Evolutionary conservation across 1,140 invertebrate genomes (phyloP).

Genomic region (Globodera rostochiensis): DNA sequence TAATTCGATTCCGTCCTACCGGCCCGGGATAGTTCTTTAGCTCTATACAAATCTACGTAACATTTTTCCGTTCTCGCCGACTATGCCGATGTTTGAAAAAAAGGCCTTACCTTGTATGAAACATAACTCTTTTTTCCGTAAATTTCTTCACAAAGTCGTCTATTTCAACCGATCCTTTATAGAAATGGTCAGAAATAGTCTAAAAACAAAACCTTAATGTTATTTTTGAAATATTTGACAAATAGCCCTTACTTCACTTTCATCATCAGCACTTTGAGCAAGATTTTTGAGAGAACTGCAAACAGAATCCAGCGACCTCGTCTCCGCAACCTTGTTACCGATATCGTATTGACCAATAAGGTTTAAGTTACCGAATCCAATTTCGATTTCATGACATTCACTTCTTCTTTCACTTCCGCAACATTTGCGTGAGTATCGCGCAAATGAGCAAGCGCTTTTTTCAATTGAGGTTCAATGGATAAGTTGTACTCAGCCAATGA

Average conservation of each 20-base stretch:
- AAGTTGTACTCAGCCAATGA: slow-evolving; percentile 43
- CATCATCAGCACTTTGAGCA: slow-evolving; percentile 38
- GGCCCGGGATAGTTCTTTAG: no score
- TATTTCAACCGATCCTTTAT: slow-evolving; percentile 35
- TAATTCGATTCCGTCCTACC: no score
- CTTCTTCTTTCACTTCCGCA: slow-evolving; percentile 27
- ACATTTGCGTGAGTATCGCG: slow-evolving; percentile 24
- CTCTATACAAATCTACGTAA: no score
- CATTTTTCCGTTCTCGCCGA: no score
- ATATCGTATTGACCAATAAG: neutral
- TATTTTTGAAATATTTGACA: neutral
- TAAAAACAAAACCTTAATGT: slow-evolving; percentile 20
- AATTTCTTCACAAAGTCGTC: slow-evolving; percentile 39
- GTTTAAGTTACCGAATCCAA: slow-evolving; percentile 27
- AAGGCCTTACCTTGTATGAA: slow-evolving; percentile 34
- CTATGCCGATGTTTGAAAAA: neutral
- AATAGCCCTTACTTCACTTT: slow-evolving; percentile 33
- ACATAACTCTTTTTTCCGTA: slow-evolving; percentile 27
- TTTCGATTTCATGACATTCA: slow-evolving; percentile 33
- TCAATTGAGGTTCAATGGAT: slow-evolving; percentile 40
- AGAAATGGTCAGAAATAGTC: slow-evolving; percentile 34
- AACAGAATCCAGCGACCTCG: slow-evolving; percentile 34
- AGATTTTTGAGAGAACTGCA: slow-evolving; percentile 32
- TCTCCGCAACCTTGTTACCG: slow-evolving; percentile 16
- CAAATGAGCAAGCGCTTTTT: slow-evolving; percentile 19